Evolutionary conservation across 2,113 vertebrate species (phyloP).

Genomic region (Pterocles orientalis): DNA sequence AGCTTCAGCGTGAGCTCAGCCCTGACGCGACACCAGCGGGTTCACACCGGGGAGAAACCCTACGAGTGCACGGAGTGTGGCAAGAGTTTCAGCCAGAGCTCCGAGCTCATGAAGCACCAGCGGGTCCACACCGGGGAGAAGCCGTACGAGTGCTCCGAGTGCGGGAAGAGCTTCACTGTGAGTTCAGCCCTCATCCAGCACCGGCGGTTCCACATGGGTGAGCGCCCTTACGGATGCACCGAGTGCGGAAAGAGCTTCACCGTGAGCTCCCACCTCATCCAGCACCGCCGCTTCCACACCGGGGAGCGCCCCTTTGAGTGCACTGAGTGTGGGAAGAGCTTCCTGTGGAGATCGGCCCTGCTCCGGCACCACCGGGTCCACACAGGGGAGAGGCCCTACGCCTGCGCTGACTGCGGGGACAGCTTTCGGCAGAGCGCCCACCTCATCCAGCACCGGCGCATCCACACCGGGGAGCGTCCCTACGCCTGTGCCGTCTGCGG

Average conservation of each 20-base stretch:
- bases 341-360: slow-evolving; percentile 43
- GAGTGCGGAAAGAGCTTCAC: slow-evolving; percentile 76
- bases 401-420: slow-evolving; percentile 12
- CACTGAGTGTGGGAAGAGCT: slow-evolving; percentile 16
- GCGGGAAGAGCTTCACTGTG: slow-evolving; percentile 65
- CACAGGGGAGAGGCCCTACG: slow-evolving; percentile 37
- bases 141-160: slow-evolving; percentile 63
- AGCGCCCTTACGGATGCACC: slow-evolving; percentile 61
- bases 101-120: slow-evolving; percentile 71
- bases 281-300: slow-evolving; percentile 69
- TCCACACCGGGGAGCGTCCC: slow-evolving; percentile 49
- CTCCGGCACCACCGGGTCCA: slow-evolving; percentile 35
- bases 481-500: neutral
- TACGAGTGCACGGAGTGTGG: slow-evolving; percentile 46
- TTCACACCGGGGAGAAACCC: slow-evolving; percentile 52
- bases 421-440: slow-evolving; percentile 55
- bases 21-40: slow-evolving; percentile 32
- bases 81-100: slow-evolving; percentile 73
- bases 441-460: slow-evolving; percentile 49
- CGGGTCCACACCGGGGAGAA: slow-evolving; percentile 71
- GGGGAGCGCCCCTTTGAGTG: slow-evolving; percentile 49
- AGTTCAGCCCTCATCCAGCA: slow-evolving; percentile 75
- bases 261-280: slow-evolving; percentile 72
- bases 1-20: slow-evolving; percentile 58
- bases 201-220: slow-evolving; percentile 63